These are phyloP conservation scores for Ennomos erosarius DNA, from an alignment of 2,888 invertebrate species.

Conservation along the genomic window DNA sequence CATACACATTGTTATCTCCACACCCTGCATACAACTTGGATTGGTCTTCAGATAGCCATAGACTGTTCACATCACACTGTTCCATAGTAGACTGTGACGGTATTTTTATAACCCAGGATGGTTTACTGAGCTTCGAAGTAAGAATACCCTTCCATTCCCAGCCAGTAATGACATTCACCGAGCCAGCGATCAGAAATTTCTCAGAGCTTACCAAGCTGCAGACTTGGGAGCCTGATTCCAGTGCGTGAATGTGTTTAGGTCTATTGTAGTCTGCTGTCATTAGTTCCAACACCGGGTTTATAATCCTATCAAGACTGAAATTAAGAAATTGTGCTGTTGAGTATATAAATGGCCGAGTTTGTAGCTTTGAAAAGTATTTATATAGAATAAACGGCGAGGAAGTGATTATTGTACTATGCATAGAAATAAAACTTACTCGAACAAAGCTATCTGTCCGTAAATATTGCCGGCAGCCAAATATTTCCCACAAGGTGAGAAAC, in stretches of 20 bases:
- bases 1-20: slow-evolving; percentile 93
- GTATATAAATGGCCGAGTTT: no score
- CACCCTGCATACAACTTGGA: slow-evolving; percentile 91
- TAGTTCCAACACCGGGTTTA: slow-evolving; percentile 85
- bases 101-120: slow-evolving; percentile 88
- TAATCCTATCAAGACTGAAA: slow-evolving; percentile 86
- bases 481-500: slow-evolving; percentile 93
- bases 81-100: slow-evolving; percentile 88
- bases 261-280: slow-evolving; percentile 84
- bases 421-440: slow-evolving; percentile 86
- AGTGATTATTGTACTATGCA: no score
- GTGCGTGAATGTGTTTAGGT: slow-evolving; percentile 85
- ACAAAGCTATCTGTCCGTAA: slow-evolving; percentile 93
- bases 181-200: slow-evolving; percentile 89
- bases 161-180: slow-evolving; percentile 90
- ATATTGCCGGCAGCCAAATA: slow-evolving; percentile 93
- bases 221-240: slow-evolving; percentile 87
- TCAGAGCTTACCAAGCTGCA: slow-evolving; percentile 88
- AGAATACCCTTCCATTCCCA: slow-evolving; percentile 90
- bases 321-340: neutral
- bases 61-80: slow-evolving; percentile 91
- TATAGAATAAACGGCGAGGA: no score
- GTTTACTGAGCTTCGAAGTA: slow-evolving; percentile 85
- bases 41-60: slow-evolving; percentile 87
- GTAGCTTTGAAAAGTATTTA: no score